Evolutionary conservation across 2,113 vertebrate genomes (phyloP).

Genomic region (Sporophila hypoxantha): DNA sequence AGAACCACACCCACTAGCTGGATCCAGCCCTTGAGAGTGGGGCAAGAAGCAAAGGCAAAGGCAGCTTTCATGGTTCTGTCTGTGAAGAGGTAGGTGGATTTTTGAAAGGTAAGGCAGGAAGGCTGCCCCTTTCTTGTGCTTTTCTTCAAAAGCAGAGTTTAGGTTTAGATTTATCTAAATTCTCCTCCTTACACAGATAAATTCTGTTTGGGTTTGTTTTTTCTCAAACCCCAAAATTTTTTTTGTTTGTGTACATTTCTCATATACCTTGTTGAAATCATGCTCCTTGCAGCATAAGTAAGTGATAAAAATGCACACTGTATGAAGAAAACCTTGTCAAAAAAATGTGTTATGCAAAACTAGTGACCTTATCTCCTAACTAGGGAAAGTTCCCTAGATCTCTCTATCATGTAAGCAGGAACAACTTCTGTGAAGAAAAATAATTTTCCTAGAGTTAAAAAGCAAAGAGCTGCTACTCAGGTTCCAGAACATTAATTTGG

Average conservation of each 20-base stretch:
- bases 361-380: not conserved
- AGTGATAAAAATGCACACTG: not conserved
- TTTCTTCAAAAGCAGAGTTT: not conserved
- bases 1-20: no score
- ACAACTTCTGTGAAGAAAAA: not conserved
- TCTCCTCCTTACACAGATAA: not conserved
- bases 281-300: not conserved
- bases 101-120: not conserved
- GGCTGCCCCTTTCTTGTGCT: not conserved
- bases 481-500: not conserved
- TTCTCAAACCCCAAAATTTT: not conserved
- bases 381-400: not conserved
- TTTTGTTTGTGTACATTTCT: not conserved
- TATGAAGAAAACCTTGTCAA: not conserved
- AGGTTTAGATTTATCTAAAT: not conserved
- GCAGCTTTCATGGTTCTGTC: not conserved
- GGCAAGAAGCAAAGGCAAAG: not conserved
- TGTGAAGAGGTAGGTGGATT: not conserved
- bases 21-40: no score
- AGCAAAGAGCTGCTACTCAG: constrained; percentile 28
- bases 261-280: not conserved
- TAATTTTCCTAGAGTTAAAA: not conserved
- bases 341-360: not conserved
- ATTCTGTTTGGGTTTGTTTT: not conserved
- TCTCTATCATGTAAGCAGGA: not conserved